A percentile compares a stretch with the other conserved stretches of the same genome.
Evolutionary conservation across 2,888 invertebrate genomes (phyloP).

Genomic region (Auanema freiburgensis): DNA sequence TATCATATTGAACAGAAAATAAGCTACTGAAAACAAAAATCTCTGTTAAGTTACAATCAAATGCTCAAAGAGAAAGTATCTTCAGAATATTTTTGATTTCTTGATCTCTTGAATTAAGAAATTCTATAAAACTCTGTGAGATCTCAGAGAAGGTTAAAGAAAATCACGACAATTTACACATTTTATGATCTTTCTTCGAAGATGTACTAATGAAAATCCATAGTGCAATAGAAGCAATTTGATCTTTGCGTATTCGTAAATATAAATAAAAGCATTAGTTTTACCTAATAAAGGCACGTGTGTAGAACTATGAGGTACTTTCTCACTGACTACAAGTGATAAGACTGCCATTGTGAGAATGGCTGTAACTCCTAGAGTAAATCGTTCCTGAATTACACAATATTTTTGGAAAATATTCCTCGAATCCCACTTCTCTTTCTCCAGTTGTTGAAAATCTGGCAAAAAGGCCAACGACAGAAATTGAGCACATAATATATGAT

Average conservation of each 20-base stretch:
- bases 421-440: slow-evolving; percentile 49
- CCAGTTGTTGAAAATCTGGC: slow-evolving; percentile 58
- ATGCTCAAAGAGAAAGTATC: too few relatives aligned
- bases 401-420: neutral
- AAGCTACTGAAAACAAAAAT: slow-evolving; percentile 48
- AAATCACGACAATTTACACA: too few relatives aligned
- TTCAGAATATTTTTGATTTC: neutral
- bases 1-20: slow-evolving; percentile 62
- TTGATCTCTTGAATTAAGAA: too few relatives aligned
- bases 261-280: neutral
- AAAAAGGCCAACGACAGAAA: slow-evolving; percentile 58
- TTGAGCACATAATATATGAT: slow-evolving; percentile 57
- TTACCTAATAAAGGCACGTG: slow-evolving; percentile 57
- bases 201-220: too few relatives aligned
- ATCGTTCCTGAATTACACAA: slow-evolving; percentile 49
- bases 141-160: too few relatives aligned
- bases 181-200: too few relatives aligned
- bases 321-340: slow-evolving; percentile 60
- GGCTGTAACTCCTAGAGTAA: slow-evolving; percentile 60
- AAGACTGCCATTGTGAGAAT: slow-evolving; percentile 62
- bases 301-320: slow-evolving; percentile 60
- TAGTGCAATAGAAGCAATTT: too few relatives aligned
- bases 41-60: too few relatives aligned
- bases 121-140: too few relatives aligned
- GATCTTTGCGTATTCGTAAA: too few relatives aligned